Evolutionary conservation across 2,113 vertebrate species (phyloP), one percentile per base, ranked within the genome.

Genomic region (Paratilapia polleni): DNA sequence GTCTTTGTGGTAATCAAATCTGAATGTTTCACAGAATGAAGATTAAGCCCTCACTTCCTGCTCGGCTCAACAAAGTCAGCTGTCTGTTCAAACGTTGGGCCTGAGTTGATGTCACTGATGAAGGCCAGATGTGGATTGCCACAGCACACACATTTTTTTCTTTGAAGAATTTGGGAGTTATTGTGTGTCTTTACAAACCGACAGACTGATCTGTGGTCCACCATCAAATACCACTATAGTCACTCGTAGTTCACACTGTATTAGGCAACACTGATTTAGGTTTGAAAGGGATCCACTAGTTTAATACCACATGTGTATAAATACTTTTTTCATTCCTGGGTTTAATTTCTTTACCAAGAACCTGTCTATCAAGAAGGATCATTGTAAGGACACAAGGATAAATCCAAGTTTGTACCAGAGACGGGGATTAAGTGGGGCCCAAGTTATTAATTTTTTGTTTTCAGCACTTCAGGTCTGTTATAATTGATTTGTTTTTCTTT

Each of bases 41-140:
- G 83, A 91, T 89, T 92, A 91, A 93, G 89, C 91, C 75, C 89
- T 82, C 49, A 85, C 90, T 93, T 95, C 94, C 94, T 93, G 93
- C 90, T 93, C 68, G 24, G 82, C 89, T 92, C 91, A 90, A 91
- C 80, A 36, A 89, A 90, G 83, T 93, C 92, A 90, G 91, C 90
- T 90, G 92, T 95, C 92, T 89, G 77, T 90, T 91, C 85, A 82
- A 93, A 93, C n/a, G 28, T 64, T 11, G 54, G 87, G 80, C 78
- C 84, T 79, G 81, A 61, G 81, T 60, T 91, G 91, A 92, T 91
- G 92, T 84, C 38, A 88, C 83, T 94, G 89, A 95, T 94, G 90
- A 93, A 89, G 91, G 85, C 92, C 94, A 95, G 91, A 95, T 95
- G 93, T 91, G 90, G 81, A 66, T 80, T 17, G 15, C 56, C 58